These are phyloP conservation scores for Tauraco erythrolophus DNA, from an alignment of 2,113 vertebrate species.

Conservation along the genomic window DNA sequence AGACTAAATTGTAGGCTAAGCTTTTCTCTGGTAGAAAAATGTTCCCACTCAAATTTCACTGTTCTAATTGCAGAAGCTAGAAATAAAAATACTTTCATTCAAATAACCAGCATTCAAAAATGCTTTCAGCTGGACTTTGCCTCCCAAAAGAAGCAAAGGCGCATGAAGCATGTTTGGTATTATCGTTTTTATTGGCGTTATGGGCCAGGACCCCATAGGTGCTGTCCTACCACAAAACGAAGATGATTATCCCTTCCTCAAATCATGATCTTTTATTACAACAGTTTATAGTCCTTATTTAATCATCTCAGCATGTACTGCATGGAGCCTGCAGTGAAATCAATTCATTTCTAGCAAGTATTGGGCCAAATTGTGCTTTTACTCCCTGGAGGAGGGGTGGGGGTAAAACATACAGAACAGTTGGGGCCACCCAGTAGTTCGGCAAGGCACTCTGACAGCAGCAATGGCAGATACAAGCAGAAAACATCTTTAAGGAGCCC, in stretches of 20 bases:
- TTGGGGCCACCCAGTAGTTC: slow-evolving; percentile 63
- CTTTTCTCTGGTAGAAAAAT: background rate
- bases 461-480: slow-evolving; percentile 37
- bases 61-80: slow-evolving; percentile 58
- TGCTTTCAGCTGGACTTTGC: slow-evolving; percentile 21
- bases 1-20: slow-evolving; percentile 27
- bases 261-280: slow-evolving; percentile 20
- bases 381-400: slow-evolving; percentile 26
- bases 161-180: background rate
- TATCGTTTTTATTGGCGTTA: background rate
- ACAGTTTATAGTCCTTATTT: slow-evolving; percentile 33
- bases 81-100: slow-evolving; percentile 56
- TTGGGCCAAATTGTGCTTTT: slow-evolving; percentile 45
- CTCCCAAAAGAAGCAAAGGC: background rate
- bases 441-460: background rate
- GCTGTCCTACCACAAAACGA: background rate
- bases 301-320: slow-evolving; percentile 42
- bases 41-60: slow-evolving; percentile 43
- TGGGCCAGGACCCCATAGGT: slow-evolving; percentile 21
- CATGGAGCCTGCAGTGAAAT: slow-evolving; percentile 20
- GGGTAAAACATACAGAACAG: slow-evolving; percentile 50
- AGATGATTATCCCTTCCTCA: slow-evolving; percentile 15
- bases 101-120: slow-evolving; percentile 31
- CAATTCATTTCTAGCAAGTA: slow-evolving; percentile 36
- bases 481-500: slow-evolving; percentile 48